Evolutionary conservation across 2,797 vertebrate species (phyloP), one percentile per base, ranked within the genome.

Genomic region (Acrossocheilus wenchowensis): DNA sequence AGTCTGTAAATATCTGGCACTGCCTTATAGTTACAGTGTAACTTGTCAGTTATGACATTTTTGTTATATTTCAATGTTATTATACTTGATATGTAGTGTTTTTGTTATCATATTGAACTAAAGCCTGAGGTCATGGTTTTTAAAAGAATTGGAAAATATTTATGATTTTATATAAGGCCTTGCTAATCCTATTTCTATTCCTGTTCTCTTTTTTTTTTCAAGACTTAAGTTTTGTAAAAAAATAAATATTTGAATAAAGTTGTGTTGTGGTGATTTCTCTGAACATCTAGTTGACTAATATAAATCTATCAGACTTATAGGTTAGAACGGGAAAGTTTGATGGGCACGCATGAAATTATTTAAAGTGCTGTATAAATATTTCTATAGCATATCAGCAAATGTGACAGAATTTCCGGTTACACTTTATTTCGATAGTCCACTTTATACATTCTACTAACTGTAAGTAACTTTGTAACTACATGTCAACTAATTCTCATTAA

Each of bases 1-100:
- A 4, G 10, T 54, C 52, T 72, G 15, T 43, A 43, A 43, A 72
- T 41, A 72, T 41, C 34, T 72, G 50, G 50, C 68, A 72, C 48
- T 54, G 8, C 36, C 81, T 30, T 74, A 83, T 71, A 62, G 39
- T 83, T 74, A 83, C 81, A 62, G 54, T 74, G 54, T 74, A 62
- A 83, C 69, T 62, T 34, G 17, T 73, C n/a, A 60, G 5, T 9
- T 73, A 73, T 45, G 41, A 43, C 81, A 45, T 45, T 83, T 54
- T 73, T 74, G 39, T 83, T 83, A 30, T 30, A 82, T 34, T 60
- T 60, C 4, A 45, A 34, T 45, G 1, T 19, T 73, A 60, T 19
- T 73, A 73, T 73, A 82, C 50, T 45, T 73, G 69, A 62, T 30
- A 43, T 57, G 14, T n/a, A 8, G 8, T 43, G 10, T 43, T 82